Evolutionary conservation across 2,113 vertebrate species (phyloP), one percentile per base, ranked within the genome.

Genomic region (Tetrao urogallus): DNA sequence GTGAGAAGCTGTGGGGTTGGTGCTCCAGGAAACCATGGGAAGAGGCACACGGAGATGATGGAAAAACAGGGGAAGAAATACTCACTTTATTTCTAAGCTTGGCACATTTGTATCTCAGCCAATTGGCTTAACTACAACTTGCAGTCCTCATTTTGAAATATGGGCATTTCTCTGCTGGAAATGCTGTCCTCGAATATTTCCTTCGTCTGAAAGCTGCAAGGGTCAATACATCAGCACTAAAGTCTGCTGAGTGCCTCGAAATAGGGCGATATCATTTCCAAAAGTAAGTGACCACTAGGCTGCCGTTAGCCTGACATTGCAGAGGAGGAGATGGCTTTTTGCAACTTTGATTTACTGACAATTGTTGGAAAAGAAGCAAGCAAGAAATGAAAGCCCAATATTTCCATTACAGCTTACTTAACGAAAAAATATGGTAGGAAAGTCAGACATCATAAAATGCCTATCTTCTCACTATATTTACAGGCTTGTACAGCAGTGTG

Each of bases 311-410:
- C 70, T 81, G 80, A 56, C 84, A 67, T 43, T 21, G 6, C 72
- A 2, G 80, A 66, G 84, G 56, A 73, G 57, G 43, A 81, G 85
- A 78, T 56, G 61, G 95, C 94, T 93, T 92, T 94, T 81, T 94
- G 87, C 83, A 96, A 80, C 91, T 92, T 86, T 97, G 96, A 97
- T 97, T 97, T 97, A 95, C 95, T 94, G 93, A 94, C 90, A 91
- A 61, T 78, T 94, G 94, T 93, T 95, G 95, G 94, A 10, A 85
- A 95, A 96, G 87, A 36, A 96, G 95, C 93, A 94, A 94, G 90
- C 47, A 81, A 92, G 86, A 87, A 65, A 97, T 92, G 95, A 95
- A 96, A 96, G 93, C 88, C 88, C 87, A 90, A 89, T 97, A 92
- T 95, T 93, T 88, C 94, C 95, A 94, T 93, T 97, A 92, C 82